Conservation (phyloP, 2,113 vertebrate genomes). For the Willisornis vidua region DNA sequence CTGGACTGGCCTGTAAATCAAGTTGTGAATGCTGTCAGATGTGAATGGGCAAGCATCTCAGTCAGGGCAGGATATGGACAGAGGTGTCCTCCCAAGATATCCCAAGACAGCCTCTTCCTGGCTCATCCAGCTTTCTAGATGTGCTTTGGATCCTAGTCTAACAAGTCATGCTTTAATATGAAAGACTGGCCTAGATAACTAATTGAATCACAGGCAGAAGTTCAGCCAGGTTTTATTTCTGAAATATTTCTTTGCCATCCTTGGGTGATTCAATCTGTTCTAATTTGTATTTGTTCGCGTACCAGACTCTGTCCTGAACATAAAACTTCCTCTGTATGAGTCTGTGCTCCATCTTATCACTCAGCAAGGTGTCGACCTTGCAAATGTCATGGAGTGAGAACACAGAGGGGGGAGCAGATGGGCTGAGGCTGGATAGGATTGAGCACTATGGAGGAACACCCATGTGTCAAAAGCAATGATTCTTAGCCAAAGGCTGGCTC, state of each 20-base stretch:
- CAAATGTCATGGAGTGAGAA: neutral
- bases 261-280: conserved; percentile 2
- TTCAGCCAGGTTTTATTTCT: neutral
- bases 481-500: neutral
- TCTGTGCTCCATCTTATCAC: neutral
- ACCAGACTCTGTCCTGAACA: neutral
- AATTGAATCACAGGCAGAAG: neutral
- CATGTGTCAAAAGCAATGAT: neutral
- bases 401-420: neutral
- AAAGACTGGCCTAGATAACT: neutral
- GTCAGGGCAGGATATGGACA: neutral
- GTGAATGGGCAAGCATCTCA: neutral
- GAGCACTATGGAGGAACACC: neutral
- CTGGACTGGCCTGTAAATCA: neutral
- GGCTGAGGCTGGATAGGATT: neutral
- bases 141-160: neutral
- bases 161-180: neutral
- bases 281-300: neutral
- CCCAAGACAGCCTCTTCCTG: neutral
- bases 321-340: neutral
- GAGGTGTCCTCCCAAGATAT: neutral
- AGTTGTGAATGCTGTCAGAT: neutral
- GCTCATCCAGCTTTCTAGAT: neutral
- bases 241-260: neutral
- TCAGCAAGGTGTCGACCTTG: neutral